Conservation (phyloP, 2,888 invertebrate genomes). For the Oegoconia quadripuncta region DNA sequence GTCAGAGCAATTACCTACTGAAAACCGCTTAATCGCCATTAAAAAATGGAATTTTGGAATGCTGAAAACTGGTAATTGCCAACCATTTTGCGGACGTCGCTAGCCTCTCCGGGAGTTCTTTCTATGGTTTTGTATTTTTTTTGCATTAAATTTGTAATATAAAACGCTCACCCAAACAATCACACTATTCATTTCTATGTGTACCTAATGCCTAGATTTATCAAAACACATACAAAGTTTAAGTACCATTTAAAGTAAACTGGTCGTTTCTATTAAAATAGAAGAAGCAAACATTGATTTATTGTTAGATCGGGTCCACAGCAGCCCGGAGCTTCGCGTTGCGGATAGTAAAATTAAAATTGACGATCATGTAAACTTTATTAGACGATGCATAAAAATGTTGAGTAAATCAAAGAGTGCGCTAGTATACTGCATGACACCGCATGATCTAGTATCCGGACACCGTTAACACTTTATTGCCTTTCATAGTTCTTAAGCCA, state of each 20-base stretch:
- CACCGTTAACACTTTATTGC: constrained; percentile 62
- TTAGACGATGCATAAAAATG: constrained; percentile 64
- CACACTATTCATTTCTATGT: too few species aligned
- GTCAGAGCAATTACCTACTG: too few species aligned
- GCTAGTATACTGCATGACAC: constrained; percentile 31
- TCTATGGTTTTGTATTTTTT: too few species aligned
- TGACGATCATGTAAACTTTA: constrained; percentile 73
- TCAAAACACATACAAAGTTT: too few species aligned
- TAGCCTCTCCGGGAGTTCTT: too few species aligned
- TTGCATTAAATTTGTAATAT: too few species aligned
- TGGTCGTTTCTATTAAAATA: constrained; percentile 30
- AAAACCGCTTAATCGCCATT: too few species aligned
- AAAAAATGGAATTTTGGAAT: too few species aligned
- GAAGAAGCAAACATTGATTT: constrained; percentile 55
- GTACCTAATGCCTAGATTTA: too few species aligned
- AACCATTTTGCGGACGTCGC: too few species aligned
- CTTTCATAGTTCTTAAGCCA: constrained; percentile 43
- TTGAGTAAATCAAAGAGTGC: constrained; percentile 58
- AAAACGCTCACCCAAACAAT: too few species aligned
- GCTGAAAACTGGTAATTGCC: too few species aligned
- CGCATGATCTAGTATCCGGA: constrained; percentile 27
- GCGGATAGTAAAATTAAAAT: constrained; percentile 67
- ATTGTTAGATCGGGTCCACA: constrained; percentile 37
- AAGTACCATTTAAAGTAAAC: background rate
- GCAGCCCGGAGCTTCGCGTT: constrained; percentile 44